Evolutionary conservation across 2,113 vertebrate species (phyloP), one percentile per base, ranked within the genome.

Genomic region (Gopherus evgoodei): DNA sequence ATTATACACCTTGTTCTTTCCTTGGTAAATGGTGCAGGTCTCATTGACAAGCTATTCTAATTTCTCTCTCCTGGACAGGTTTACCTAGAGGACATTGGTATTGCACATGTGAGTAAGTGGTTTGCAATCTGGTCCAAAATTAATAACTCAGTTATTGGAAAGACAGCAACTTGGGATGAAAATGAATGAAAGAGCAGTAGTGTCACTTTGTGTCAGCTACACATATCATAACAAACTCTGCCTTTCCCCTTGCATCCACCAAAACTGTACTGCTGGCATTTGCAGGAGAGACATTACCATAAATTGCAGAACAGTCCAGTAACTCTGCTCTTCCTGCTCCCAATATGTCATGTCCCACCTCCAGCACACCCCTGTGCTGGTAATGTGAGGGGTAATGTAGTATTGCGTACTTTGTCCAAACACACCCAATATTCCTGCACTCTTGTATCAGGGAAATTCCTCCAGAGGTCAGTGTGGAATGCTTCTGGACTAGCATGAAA

Each of bases 131-230:
- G 50, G 11, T 25, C 8, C 14, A 84, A 4, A 4, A 65, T 65
- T 75, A 31, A n/a, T 72, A 0, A 19, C 62, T 47, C 9, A 9
- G 47, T 84, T 59, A 59, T 21, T 86, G 13, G 5, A 53, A 91
- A 11, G 10, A 72, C 69, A 72, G 81, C 19, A 69, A 19, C 4
- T 2, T 90, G 8, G 6, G 3, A 5, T 87, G 11, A 85, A 94
- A 81, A 88, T 38, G 81, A 80, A 11, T 79, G 4, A 80, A 13
- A 8, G 89, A 83, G 19, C 2, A 69, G 2, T 50, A 0, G 0
- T 56, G 17, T 38, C 50, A 22, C 69, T 47, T 84, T 27, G 14
- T 38, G 21, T 56, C 11, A 24, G 54, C 27, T 50, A 83, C 2
- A 85, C 1, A 86, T 91, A 87, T 35, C 83, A 3, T 44, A 91